Conservation (phyloP, 1,140 invertebrate genomes). For the Solen grandis region DNA sequence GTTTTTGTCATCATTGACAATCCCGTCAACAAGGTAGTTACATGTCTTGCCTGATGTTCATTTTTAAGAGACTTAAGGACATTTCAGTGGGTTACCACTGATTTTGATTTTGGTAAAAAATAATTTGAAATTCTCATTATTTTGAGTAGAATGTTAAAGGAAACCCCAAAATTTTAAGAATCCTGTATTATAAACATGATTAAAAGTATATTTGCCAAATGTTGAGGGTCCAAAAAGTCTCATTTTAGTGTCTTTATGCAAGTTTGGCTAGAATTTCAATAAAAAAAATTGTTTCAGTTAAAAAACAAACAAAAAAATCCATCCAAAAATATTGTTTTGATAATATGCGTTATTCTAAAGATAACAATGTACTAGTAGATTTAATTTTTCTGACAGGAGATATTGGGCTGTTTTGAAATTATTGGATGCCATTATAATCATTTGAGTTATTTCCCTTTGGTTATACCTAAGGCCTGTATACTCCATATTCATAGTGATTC, state of each 20-base stretch:
- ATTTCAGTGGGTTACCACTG: neutral
- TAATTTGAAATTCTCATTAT: neutral
- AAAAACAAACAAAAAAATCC: too few species aligned
- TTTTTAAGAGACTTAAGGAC: neutral
- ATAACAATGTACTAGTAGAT: neutral
- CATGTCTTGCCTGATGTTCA: neutral
- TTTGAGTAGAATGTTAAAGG: neutral
- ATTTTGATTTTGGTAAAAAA: neutral
- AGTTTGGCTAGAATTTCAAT: too few species aligned
- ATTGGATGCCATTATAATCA: neutral
- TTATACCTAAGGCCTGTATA: neutral
- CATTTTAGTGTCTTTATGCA: too few species aligned
- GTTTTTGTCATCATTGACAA: conserved; percentile 98
- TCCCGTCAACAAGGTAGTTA: conserved; percentile 90
- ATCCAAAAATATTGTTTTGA: too few species aligned
- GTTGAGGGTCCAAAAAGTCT: too few species aligned
- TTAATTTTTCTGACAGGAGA: too few species aligned
- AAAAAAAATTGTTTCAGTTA: too few species aligned
- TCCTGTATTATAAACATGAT: neutral
- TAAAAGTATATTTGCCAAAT: neutral
- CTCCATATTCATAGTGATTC: neutral
- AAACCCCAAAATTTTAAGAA: too few species aligned
- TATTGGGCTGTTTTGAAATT: neutral
- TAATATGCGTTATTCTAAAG: neutral
- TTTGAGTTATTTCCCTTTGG: neutral